Evolutionary conservation across 2,113 vertebrate genomes (phyloP).

Genomic region (Leptodactylus fuscus): DNA sequence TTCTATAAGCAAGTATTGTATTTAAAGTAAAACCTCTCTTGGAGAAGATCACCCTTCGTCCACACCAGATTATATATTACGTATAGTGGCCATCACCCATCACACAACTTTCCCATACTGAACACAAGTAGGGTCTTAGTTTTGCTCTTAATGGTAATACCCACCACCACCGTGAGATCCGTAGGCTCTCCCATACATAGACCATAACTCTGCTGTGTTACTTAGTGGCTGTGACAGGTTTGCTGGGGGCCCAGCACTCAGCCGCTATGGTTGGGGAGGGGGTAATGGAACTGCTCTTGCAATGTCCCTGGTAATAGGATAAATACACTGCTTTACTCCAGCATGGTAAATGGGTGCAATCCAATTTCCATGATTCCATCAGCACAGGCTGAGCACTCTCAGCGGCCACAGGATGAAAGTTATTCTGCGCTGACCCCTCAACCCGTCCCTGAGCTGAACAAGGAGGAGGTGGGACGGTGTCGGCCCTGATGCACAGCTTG

Average conservation of each 20-base stretch:
- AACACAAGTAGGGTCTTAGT: background rate
- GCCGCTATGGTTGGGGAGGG: background rate
- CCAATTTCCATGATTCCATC: conserved; percentile 99
- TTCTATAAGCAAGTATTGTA: no score
- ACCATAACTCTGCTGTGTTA: background rate
- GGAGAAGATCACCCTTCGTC: no score
- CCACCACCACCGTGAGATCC: no score
- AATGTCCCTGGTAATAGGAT: conserved; percentile 90
- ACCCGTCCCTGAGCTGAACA: background rate
- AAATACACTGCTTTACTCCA: conserved; percentile 87
- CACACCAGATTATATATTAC: no score
- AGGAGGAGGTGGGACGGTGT: background rate
- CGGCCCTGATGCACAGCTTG: background rate
- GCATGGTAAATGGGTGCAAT: conserved; percentile 97
- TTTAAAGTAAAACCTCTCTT: no score
- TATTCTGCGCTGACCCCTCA: conserved; percentile 52
- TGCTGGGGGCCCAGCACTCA: conserved; percentile 29
- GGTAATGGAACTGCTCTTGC: conserved; percentile 83
- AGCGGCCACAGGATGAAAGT: conserved; percentile 42
- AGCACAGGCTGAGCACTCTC: conserved; percentile 75
- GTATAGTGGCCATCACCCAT: no score
- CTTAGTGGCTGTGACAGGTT: conserved; percentile 44
- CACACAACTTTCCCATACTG: background rate
- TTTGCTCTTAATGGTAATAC: background rate
- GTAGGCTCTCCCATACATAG: background rate